Evolutionary conservation across 2,888 invertebrate genomes (phyloP).

Genomic region (Sclerodermus sp.): DNA sequence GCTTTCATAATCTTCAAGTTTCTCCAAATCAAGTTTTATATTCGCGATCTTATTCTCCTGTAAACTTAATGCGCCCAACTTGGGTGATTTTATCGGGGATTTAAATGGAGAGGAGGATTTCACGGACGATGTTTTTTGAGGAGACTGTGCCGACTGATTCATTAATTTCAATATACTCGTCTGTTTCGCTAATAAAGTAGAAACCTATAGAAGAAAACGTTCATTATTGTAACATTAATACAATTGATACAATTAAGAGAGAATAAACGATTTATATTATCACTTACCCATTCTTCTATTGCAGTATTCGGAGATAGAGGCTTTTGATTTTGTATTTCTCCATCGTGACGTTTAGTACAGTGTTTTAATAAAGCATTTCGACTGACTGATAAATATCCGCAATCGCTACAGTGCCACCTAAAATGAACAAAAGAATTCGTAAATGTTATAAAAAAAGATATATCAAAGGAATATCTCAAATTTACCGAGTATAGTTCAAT

Average conservation of each 20-base stretch:
- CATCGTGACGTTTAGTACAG: conserved; percentile 59
- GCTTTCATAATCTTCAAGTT: conserved; percentile 25
- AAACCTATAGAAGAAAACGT: conserved; percentile 29
- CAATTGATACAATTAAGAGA: neutral
- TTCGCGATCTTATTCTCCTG: conserved; percentile 10
- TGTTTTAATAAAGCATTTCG: conserved; percentile 62
- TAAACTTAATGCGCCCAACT: neutral
- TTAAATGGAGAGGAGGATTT: too few relatives aligned
- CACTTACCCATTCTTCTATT: conserved; percentile 65
- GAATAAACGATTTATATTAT: neutral
- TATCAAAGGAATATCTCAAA: neutral
- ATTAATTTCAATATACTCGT: conserved; percentile 33
- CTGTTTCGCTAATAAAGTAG: conserved; percentile 38
- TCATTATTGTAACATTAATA: neutral
- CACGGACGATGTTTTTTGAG: too few relatives aligned
- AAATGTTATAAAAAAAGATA: conserved; percentile 4
- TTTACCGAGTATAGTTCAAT: conserved; percentile 68
- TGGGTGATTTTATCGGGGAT: too few relatives aligned
- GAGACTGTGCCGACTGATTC: conserved; percentile 1
- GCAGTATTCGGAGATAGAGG: conserved; percentile 55
- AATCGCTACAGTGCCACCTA: conserved; percentile 66
- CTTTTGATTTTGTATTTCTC: conserved; percentile 30
- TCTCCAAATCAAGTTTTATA: conserved; percentile 5
- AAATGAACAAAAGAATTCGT: conserved; percentile 37
- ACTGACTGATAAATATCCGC: conserved; percentile 64